Conservation (phyloP, 2,888 invertebrate species). For the Stenichneumon culpator region DNA sequence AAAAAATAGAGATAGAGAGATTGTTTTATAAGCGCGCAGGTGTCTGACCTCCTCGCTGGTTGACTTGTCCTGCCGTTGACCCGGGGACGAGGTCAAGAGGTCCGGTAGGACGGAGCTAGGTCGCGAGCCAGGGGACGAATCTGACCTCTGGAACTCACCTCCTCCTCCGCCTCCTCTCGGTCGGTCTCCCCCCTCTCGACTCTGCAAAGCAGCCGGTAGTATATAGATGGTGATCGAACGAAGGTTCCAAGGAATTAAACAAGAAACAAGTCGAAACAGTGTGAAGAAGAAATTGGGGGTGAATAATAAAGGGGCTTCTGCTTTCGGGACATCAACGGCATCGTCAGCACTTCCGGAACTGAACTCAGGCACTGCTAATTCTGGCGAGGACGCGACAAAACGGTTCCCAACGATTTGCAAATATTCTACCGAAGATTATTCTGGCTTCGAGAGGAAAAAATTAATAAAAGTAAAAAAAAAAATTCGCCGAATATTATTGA, state of each 20-base stretch:
- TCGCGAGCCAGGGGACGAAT: slow-evolving; percentile 88
- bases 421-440: not conserved
- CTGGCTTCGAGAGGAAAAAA: not conserved
- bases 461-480: not conserved
- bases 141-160: slow-evolving; percentile 87
- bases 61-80: slow-evolving; percentile 95
- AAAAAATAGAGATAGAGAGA: slow-evolving; percentile 51
- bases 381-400: not conserved
- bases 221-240: slow-evolving; percentile 60
- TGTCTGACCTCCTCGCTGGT: slow-evolving; percentile 96
- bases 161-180: slow-evolving; percentile 85
- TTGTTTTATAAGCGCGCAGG: slow-evolving; percentile 69
- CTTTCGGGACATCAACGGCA: slow-evolving; percentile 3
- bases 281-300: not conserved
- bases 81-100: slow-evolving; percentile 95
- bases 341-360: slow-evolving; percentile 25
- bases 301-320: not conserved
- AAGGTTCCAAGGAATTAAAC: slow-evolving; percentile 35
- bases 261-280: slow-evolving; percentile 29
- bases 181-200: slow-evolving; percentile 82
- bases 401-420: not conserved
- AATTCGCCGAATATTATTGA: slow-evolving; percentile 20
- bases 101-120: slow-evolving; percentile 98
- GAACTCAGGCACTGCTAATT: slow-evolving; percentile 3
- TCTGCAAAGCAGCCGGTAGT: slow-evolving; percentile 78